Base-by-base conservation (phyloP, 2,797 vertebrate genomes). In the Tadarida brasiliensis region DNA sequence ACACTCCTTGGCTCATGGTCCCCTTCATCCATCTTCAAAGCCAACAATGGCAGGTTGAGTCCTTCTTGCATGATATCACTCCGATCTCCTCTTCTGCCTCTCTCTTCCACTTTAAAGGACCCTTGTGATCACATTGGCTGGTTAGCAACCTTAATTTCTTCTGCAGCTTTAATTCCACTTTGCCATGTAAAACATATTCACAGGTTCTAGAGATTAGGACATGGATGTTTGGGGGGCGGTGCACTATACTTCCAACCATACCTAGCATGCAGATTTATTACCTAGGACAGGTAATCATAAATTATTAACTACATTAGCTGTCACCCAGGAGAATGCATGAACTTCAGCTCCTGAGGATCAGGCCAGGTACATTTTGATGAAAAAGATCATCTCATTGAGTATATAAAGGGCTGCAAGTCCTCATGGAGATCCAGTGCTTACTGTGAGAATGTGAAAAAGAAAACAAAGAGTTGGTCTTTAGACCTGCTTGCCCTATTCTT, bases 11-110 rank as follows among this genome's bases (percentile, higher is more conserved):
- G 6, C n/a, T 74, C 11, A 33, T 7, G 8, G 5, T 9, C 10
- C 8, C 30, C 33, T 91, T 57, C 56, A 49, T 91, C 22, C 57
- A n/a, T 74, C 68, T 70, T 94, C 91, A 94, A 35, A 90, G 56
- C 26, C 67, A 84, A 14, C 28, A 28, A 24, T 5, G 9, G 7
- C 11, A 54, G 16, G 5, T 5, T 14, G n/a, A 35, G 24, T 71
- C 35, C 76, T 67, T 70, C 65, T 59, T 30, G 39, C 10, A 16
- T 5, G n/a, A 20, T 67, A 15, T 86, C 28, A 51, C 22, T 92
- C 24, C 49, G 3, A 33, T 57, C 54, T 74, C 9, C n/a, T 35
- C 2, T 67, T 33, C 70, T 78, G 28, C 19, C 7, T 59, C 56
- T 39, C 22, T 91, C 24, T 51, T 33, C 26, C 63, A 33, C 33